Evolutionary conservation across 2,113 vertebrate genomes (phyloP).

Genomic region (Ameiurus melas): DNA sequence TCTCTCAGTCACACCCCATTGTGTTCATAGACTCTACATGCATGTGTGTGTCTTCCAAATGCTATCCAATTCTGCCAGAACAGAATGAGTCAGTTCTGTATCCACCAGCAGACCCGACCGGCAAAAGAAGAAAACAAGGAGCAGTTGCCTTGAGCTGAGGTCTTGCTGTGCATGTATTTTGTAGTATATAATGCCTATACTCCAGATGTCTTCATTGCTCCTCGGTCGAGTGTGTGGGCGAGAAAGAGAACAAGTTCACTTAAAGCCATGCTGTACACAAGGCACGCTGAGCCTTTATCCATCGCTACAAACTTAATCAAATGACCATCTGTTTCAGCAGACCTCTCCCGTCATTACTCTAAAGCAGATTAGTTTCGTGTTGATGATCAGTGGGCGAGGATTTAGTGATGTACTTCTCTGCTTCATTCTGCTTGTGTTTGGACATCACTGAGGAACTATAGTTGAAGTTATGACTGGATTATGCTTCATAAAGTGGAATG

Average conservation of each 20-base stretch:
- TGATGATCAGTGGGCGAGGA: slow-evolving; percentile 1
- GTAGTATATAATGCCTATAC: not conserved
- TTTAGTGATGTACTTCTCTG: not conserved
- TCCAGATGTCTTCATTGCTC: not conserved
- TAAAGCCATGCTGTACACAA: slow-evolving; percentile 1
- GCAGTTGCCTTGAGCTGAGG: not conserved
- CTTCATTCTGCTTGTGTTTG: not conserved
- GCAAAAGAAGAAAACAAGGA: not conserved
- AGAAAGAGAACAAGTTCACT: slow-evolving; percentile 10
- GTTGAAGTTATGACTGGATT: not conserved
- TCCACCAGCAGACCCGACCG: not conserved
- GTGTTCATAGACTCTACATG: not conserved
- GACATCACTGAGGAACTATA: not conserved
- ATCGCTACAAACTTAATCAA: slow-evolving; percentile 71
- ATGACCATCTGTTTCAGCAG: slow-evolving; percentile 73
- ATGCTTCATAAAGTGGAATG: not conserved
- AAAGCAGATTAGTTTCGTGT: slow-evolving; percentile 70
- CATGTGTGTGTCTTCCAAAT: not conserved
- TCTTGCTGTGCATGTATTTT: not conserved
- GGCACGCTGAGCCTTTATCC: slow-evolving; percentile 53
- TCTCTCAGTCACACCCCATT: not conserved
- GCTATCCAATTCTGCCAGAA: not conserved
- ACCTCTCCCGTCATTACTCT: slow-evolving; percentile 67
- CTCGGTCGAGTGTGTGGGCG: not conserved
- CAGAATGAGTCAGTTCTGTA: not conserved